Evolutionary conservation across 2,113 vertebrate species (phyloP).

Genomic region (Chaenocephalus aceratus): DNA sequence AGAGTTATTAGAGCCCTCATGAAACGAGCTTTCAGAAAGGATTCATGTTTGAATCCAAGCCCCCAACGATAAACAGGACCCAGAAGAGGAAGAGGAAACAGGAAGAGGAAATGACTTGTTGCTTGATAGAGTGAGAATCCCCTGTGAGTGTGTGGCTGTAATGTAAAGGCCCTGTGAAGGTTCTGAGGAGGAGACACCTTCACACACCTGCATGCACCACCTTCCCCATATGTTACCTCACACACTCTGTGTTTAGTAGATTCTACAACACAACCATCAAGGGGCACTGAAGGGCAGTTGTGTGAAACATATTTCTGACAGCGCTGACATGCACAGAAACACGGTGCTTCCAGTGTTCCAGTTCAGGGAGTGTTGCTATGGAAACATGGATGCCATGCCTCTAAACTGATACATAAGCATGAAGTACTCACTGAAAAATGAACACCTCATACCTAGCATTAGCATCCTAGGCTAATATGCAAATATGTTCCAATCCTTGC

Average conservation of each 20-base stretch:
- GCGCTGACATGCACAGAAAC: constrained; percentile 19
- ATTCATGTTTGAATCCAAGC: constrained; percentile 44
- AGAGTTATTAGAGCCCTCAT: constrained; percentile 34
- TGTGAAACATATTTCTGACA: not conserved
- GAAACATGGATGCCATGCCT: not conserved
- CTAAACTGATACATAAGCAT: not conserved
- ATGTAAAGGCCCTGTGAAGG: constrained; percentile 12
- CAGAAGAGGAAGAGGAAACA: constrained; percentile 12
- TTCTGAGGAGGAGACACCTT: not conserved
- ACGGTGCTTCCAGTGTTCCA: not conserved
- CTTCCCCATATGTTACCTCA: not conserved
- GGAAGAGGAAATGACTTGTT: constrained; percentile 23
- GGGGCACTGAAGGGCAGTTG: too few relatives aligned
- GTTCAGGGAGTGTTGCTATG: not conserved
- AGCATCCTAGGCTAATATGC: not conserved
- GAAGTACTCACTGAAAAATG: not conserved
- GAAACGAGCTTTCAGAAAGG: constrained; percentile 49
- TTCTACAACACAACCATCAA: not conserved
- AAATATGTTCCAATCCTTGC: not conserved
- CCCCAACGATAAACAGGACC: constrained; percentile 36
- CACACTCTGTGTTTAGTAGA: not conserved
- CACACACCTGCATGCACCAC: constrained; percentile 28
- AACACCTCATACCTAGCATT: not conserved
- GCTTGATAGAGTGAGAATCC: constrained; percentile 19
- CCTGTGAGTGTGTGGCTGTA: not conserved